Percentiles rank a stretch among this genome's conserved stretches.
Evolutionary conservation across 2,888 invertebrate species (phyloP).

Genomic region (Mesochorus sp.): DNA sequence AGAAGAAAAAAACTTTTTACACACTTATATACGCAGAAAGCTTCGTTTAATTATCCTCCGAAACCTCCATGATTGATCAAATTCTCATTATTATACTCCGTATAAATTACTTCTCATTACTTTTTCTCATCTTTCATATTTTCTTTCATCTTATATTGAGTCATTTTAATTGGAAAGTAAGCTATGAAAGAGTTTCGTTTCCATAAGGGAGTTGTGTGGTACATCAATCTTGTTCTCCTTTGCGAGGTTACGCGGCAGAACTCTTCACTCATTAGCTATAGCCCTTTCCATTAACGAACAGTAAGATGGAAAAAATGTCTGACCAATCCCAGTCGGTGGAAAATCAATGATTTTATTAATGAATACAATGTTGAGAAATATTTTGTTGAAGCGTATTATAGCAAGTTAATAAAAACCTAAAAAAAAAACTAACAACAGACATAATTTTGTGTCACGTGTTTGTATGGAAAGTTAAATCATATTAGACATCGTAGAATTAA

Average conservation of each 20-base stretch:
- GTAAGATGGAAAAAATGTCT: background rate
- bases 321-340: background rate
- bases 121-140: background rate
- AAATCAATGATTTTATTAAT: no score
- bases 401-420: no score
- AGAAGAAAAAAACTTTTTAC: no score
- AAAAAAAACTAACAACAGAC: no score
- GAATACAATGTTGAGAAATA: background rate
- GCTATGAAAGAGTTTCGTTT: background rate
- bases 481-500: no score
- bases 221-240: background rate
- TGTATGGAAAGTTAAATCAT: no score
- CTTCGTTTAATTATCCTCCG: background rate
- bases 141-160: slow-evolving; percentile 8
- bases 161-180: slow-evolving; percentile 1
- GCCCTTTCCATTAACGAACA: background rate
- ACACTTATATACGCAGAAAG: background rate
- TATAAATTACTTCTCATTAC: slow-evolving; percentile 17
- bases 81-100: background rate
- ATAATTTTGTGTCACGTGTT: no score
- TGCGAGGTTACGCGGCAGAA: background rate
- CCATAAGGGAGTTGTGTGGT: background rate
- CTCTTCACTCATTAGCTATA: background rate
- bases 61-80: slow-evolving; percentile 17
- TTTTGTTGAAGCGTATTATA: background rate